These are phyloP conservation scores for Neosalanx taihuensis DNA, from an alignment of 2,797 vertebrate species.

Conservation along the genomic window DNA sequence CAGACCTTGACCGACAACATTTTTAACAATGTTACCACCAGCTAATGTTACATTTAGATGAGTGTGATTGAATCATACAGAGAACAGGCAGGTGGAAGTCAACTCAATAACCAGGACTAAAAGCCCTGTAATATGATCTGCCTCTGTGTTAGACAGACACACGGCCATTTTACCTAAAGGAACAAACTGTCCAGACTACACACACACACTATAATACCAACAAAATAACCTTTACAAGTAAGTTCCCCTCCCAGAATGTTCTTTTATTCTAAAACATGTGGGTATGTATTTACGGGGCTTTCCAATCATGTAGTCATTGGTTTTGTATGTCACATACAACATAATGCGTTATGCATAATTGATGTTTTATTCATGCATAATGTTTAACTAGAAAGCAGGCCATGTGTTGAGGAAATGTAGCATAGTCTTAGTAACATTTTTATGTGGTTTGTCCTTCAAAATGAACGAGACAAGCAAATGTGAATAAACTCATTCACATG, in stretches of 20 bases:
- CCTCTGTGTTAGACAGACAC: conserved; percentile 37
- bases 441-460: neutral
- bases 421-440: neutral
- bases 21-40: conserved; percentile 25
- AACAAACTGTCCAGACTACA: conserved; percentile 40
- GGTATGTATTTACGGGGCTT: neutral
- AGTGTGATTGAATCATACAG: conserved; percentile 60
- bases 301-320: neutral
- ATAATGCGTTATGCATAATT: neutral
- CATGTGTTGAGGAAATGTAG: conserved; percentile 10
- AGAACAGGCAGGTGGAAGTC: conserved; percentile 49
- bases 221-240: neutral
- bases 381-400: conserved; percentile 35
- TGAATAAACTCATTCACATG: too few species aligned
- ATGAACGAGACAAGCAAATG: too few species aligned
- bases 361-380: conserved; percentile 57
- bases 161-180: conserved; percentile 29
- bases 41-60: conserved; percentile 55
- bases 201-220: conserved; percentile 42
- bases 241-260: too few species aligned
- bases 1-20: conserved; percentile 20
- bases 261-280: neutral
- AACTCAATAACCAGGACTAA: conserved; percentile 17
- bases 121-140: conserved; percentile 62
- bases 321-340: neutral